Base-by-base conservation (phyloP, 2,888 invertebrate species). In the Eupithecia subfuscata region DNA sequence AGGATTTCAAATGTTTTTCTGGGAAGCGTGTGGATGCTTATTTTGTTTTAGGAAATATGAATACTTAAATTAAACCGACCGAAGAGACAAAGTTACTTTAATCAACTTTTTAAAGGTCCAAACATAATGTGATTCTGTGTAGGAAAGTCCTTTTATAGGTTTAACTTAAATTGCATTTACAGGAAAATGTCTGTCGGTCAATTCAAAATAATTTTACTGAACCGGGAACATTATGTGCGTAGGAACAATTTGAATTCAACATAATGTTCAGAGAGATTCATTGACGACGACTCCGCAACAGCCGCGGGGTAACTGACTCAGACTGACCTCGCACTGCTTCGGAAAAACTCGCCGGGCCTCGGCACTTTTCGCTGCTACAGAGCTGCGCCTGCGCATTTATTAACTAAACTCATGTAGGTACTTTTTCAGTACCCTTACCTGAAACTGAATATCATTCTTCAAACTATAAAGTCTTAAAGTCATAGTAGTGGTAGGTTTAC, bases 291-390 rank as follows among this genome's bases (percentile, higher is more conserved):
- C 86, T 85, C 81, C 85, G 83, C 84, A 83, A 82, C 84, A n/a
- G n/a, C 81, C 90, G 88, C 84, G 95, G 95, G 96, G 96, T 96
- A 96, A 96, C 95, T 96, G 96, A 96, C 96, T 96, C 91, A 88
- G 84, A 87, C 88, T 96, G 96, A 96, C 96, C 96, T 94, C 94
- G 90, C 88, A 80, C 81, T 86, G 88, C 90, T 90, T 92, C 91
- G 92, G 90, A 89, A 91, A 91, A 92, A 89, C 89, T 92, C n/a
- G 92, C 81, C 84, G 75, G 69, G 82, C 77, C 84, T 92, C 91
- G 92, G 89, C 83, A 81, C 82, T 85, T 80, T 82, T 86, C 89
- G 89, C 81, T 82, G 83, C 74, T 81, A 79, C 74, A 34, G 52
- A 11, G 22, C 73, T 78, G 79, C 82, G 75, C 75, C 71, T 77